Percentiles rank a stretch among this genome's conserved stretches.
These are phyloP conservation scores for Sinodicranocentrus sp. DNA, from an alignment of 2,888 invertebrate species.

Conservation along the genomic window DNA sequence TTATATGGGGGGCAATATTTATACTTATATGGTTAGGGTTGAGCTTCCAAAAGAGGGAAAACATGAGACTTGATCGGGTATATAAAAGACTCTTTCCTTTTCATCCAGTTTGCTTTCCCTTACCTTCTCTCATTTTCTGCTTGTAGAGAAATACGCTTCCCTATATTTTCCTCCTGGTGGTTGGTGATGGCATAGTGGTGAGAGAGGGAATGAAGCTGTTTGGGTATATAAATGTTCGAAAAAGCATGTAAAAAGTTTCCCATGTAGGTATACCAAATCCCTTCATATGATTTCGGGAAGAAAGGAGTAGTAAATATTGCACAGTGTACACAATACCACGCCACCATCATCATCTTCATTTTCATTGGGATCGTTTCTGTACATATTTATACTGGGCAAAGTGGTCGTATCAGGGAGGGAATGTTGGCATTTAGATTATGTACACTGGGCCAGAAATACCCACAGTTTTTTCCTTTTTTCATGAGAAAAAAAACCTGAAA, in stretches of 20 bases:
- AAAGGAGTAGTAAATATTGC: conserved; percentile 36
- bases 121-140: conserved; percentile 36
- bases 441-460: no score
- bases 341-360: conserved; percentile 12
- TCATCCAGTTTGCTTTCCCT: conserved; percentile 39
- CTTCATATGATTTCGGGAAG: background rate
- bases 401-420: no score
- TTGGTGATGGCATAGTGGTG: background rate
- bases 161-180: conserved; percentile 20
- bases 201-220: background rate
- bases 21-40: no score
- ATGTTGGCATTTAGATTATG: no score
- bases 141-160: no score
- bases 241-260: background rate
- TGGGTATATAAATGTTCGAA: background rate
- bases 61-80: conserved; percentile 53
- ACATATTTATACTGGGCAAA: no score
- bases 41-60: background rate
- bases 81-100: conserved; percentile 34
- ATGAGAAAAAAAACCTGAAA: no score
- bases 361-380: background rate
- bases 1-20: background rate
- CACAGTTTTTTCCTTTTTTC: no score
- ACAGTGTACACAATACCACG: background rate
- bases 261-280: no score